Evolutionary conservation across 2,888 invertebrate species (phyloP), one percentile per base, ranked within the genome.

Genomic region (Epirrhoe alternata): DNA sequence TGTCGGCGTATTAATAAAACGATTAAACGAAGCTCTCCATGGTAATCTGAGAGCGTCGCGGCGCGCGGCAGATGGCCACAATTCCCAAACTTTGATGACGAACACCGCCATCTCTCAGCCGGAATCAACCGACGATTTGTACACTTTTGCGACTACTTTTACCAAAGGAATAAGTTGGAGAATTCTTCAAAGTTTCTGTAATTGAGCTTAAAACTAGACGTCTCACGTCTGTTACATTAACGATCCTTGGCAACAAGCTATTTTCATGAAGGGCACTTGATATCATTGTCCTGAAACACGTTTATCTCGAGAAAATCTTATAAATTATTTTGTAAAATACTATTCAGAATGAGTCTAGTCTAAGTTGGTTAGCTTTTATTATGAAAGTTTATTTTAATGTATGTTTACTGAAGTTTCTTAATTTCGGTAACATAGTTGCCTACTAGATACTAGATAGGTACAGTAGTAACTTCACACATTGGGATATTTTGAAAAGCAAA

Each of bases 1-100:
- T 90, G 89, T 86, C 88, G 90, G 90, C 89, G 92, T 92, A 92
- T 92, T 92, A 92, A 92, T 92, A 92, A 92, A 92, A 92, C 92
- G 92, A 93, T 93, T 93, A 92, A 92, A 91, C 86, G 88, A 90
- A 91, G 88, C 91, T 89, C 88, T 84, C 86, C 81, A 82, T 85
- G 88, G 91, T 92, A 92, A 93, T 93, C 92, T 88, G 92, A 76
- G 88, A 89, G 88, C 87, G 87, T 83, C 85, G 88, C 84, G 84
- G 84, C 80, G 86, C 82, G 89, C 90, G 84, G 86, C 92, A 92
- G 91, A 91, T 92, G 92, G 87, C 86, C 88, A 87, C 92, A 88
- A 92, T 91, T 87, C 89, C 85, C 86, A 84, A 92, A 92, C 86
- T 92, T 92, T 89, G 89, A 90, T 92, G 90, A 89, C 90, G 88